Evolutionary conservation across 2,888 invertebrate species (phyloP).

Genomic region (Ormyrus nitidulus): DNA sequence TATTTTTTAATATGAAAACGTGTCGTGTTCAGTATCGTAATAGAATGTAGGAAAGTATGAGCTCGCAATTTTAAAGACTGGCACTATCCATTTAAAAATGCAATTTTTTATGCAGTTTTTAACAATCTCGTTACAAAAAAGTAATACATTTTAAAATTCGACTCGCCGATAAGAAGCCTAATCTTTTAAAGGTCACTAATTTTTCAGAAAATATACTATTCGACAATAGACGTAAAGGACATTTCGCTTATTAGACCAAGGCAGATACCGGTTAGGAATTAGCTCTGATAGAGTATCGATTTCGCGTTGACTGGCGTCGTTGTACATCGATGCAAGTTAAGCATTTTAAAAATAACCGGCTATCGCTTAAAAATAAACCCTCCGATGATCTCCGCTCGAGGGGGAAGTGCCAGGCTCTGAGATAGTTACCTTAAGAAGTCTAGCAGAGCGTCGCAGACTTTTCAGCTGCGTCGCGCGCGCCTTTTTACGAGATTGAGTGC

Average conservation of each 20-base stretch:
- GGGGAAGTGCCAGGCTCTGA: slow-evolving; percentile 21
- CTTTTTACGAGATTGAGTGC: slow-evolving; percentile 27
- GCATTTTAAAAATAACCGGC: slow-evolving; percentile 27
- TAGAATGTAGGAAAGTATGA: not conserved
- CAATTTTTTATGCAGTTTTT: too few relatives aligned
- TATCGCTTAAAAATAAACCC: slow-evolving; percentile 31
- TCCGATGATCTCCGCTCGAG: not conserved
- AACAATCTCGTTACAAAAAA: too few relatives aligned
- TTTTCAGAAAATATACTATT: too few relatives aligned
- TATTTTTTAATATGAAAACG: not conserved
- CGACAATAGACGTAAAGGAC: too few relatives aligned
- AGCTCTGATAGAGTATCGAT: slow-evolving; percentile 7
- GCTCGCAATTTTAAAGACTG: not conserved
- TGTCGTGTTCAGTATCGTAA: slow-evolving; percentile 9
- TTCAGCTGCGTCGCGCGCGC: not conserved
- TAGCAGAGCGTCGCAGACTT: not conserved
- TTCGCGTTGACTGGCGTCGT: slow-evolving; percentile 1
- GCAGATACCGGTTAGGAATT: not conserved
- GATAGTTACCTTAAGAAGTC: slow-evolving; percentile 35
- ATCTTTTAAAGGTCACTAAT: too few relatives aligned
- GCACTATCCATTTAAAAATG: not conserved
- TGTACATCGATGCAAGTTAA: not conserved
- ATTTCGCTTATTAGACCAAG: too few relatives aligned
- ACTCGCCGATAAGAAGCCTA: too few relatives aligned
- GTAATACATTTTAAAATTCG: too few relatives aligned